Evolutionary conservation across 2,888 invertebrate species (phyloP).

Genomic region (Arctia plantaginis): DNA sequence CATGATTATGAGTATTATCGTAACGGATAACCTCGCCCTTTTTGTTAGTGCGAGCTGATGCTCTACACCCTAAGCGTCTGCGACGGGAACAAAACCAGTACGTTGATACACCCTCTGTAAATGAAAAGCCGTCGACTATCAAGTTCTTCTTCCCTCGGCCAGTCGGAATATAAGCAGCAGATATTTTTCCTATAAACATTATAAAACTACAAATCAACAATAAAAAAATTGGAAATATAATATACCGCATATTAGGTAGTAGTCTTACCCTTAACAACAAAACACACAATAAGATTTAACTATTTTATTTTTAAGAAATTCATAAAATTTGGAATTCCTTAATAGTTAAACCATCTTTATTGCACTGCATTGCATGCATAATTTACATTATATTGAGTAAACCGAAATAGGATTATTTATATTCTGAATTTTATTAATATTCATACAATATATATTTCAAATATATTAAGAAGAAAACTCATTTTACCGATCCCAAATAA

Average conservation of each 20-base stretch:
- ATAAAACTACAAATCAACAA: constrained; percentile 4
- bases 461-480: too few relatives aligned
- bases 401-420: not conserved
- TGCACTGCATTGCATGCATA: not conserved
- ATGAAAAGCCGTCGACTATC: constrained; percentile 72
- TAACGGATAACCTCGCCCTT: constrained; percentile 64
- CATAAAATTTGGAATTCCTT: not conserved
- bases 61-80: constrained; percentile 59
- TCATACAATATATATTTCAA: not conserved
- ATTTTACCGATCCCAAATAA: too few relatives aligned
- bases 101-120: constrained; percentile 55
- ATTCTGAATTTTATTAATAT: not conserved
- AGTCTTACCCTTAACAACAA: not conserved
- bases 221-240: not conserved
- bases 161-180: constrained; percentile 74
- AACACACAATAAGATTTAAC: not conserved
- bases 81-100: constrained; percentile 70
- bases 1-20: constrained; percentile 69
- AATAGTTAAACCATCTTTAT: not conserved
- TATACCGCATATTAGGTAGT: not conserved
- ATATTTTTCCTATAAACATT: constrained; percentile 59
- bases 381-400: not conserved
- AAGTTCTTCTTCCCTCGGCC: constrained; percentile 67
- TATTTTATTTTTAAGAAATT: not conserved
- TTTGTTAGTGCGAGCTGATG: constrained; percentile 72